Evolutionary conservation across 2,888 invertebrate species (phyloP), one percentile per base, ranked within the genome.

Genomic region (Drosophila recens): DNA sequence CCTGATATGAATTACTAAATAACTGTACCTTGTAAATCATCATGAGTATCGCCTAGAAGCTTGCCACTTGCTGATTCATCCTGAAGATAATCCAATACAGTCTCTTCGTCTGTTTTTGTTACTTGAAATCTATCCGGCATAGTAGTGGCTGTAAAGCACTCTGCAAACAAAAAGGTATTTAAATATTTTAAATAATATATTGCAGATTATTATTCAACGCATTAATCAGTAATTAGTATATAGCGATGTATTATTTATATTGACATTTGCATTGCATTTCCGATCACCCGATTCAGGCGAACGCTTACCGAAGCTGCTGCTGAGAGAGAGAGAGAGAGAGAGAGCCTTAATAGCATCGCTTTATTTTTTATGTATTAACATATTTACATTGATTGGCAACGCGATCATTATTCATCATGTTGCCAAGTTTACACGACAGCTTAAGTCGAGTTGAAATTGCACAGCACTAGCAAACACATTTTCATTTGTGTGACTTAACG

Each of bases 111-210:
- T 64, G 92, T 87, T 80, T 91, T 92, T 75, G 91, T 91, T 48
- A 91, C 92, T 87, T 91, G 92, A 86, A 91, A 91, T 89, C 91
- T 90, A 77, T 91, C 91, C 75, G 92, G 92, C 91, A 91, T 91
- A 72, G 67, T 87, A 68, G 23, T 53, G 45, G 38, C 20, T 62
- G 23, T 49, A 46, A 45, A 68, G 79, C 66, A 69, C 71, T 80
- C 80, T 82, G 52, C 23, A 84, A 84, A 45, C 4, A 17, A 23
- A 30, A 38, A 38, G 8, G 36, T 8, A 42, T 33, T 4, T 17
- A 10, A 23, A 27, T n/a, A 30, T 45, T 34, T 17, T 48, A 10
- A 34, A 17, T 42, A 34, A 30, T 65, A 64, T 46, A 27, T 17
- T 11, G 1, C 10, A 45, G 10, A 46, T 46, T 33, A 11, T 56